Percentiles rank a stretch among this genome's conserved stretches.
phyloP scores from a whole-genome alignment of 2,888 invertebrate genomes.

The Apotomis capreana region DNA sequence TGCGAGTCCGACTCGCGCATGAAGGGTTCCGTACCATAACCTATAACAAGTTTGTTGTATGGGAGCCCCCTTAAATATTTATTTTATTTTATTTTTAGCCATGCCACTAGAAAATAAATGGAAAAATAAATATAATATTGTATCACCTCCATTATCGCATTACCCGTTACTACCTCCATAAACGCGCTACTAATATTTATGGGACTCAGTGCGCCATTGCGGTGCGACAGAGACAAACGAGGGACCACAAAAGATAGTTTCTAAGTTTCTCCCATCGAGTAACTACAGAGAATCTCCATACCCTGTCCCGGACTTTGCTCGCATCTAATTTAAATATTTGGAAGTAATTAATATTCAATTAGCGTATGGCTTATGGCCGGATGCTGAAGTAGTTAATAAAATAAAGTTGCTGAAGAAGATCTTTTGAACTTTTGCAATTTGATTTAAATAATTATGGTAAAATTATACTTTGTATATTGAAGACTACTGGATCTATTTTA shows the following conservation, averaged over 20 bases:
- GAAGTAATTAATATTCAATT: conserved; percentile 39
- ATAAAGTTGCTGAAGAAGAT: not conserved
- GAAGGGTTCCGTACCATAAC: too few relatives aligned
- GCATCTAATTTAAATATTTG: conserved; percentile 38
- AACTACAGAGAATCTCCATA: not conserved
- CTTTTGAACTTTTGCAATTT: not conserved
- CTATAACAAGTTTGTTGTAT: too few relatives aligned
- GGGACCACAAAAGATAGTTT: conserved; percentile 65
- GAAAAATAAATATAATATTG: conserved; percentile 3
- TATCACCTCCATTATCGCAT: conserved; percentile 35
- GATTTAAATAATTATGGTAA: not conserved
- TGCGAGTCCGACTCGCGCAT: too few relatives aligned
- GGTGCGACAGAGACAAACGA: conserved; percentile 67
- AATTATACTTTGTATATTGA: too few relatives aligned
- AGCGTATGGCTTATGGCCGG: conserved; percentile 20
- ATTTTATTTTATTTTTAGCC: too few relatives aligned
- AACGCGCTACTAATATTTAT: conserved; percentile 60
- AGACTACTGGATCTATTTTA: too few relatives aligned
- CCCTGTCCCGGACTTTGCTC: conserved; percentile 6
- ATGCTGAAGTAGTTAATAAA: conserved; percentile 24
- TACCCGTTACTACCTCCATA: conserved; percentile 56
- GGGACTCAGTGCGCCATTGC: conserved; percentile 53
- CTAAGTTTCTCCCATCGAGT: conserved; percentile 46
- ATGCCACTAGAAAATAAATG: not conserved
- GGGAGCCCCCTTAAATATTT: too few relatives aligned